Base-by-base conservation (phyloP, 1,140 invertebrate genomes). In the Wiebesia pumilae region DNA sequence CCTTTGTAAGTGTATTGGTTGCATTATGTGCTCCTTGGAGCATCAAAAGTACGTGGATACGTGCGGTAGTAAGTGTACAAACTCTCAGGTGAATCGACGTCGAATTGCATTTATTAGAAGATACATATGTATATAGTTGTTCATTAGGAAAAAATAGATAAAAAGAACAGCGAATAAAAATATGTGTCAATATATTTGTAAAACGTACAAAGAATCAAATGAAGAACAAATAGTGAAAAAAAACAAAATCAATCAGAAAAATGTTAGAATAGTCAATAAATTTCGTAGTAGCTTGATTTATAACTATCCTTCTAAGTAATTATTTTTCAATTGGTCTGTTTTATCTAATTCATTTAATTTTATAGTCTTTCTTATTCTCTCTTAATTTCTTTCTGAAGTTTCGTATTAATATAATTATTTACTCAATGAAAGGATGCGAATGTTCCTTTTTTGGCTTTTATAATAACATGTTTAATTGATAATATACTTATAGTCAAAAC, bases 101-200 rank as follows among this genome's bases (percentile, higher is more conserved):
- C 51, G 27, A 84, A 84, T 84, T 38, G 38, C 73, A 84, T 78
- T 78, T 78, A 80, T 80, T 58, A 21, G 33, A 40, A 35, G n/a
- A 80, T 38, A 80, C 3, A 80, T n/a, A 24, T 35, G 21, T 38
- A 30, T 33, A 33, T 24, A 33, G 35, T 33, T 30, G 3, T 16
- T 14, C 16, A 2, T 9, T 80, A 40, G 14, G 10, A 81, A 65
- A 40, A 38, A 30, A 12, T 16, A 80, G 51, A 16, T 3, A 30
- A 62, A 58, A 62, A 30, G 27, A 78, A 33, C 16, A 54, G 33
- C 0, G 43, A 33, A 54, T 38, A 78, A 78, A 30, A 78, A 16
- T 62, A 24, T 51, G 30, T 47, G 43, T n/a, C 40, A 54, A 19
- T 24, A n/a, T 33, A 33, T 67, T 30, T 40, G 65, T 27, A 0